phyloP scores from a whole-genome alignment of 2,888 invertebrate genomes.

The Apocheima hispidaria region DNA sequence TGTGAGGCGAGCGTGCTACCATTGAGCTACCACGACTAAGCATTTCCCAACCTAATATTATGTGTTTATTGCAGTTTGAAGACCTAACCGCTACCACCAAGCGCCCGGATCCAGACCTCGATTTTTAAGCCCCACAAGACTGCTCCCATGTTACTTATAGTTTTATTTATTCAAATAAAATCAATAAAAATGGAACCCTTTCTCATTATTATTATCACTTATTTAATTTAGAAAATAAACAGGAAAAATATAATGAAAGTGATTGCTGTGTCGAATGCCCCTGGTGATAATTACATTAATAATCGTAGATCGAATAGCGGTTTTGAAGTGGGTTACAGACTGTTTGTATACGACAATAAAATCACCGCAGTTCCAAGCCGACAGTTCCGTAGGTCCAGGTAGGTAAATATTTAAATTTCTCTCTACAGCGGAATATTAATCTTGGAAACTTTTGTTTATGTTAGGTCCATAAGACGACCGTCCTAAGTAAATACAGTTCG shows the following conservation, averaged over 20 bases:
- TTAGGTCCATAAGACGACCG: conserved; percentile 40
- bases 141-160: neutral
- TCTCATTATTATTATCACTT: too few relatives aligned
- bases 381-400: conserved; percentile 18
- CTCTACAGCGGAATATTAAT: conserved; percentile 28
- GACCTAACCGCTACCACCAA: conserved; percentile 56
- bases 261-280: too few relatives aligned
- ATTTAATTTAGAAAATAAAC: too few relatives aligned
- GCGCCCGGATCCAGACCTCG: conserved; percentile 37
- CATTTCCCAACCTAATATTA: too few relatives aligned
- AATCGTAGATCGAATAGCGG: too few relatives aligned
- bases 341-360: neutral
- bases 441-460: conserved; percentile 33
- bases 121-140: conserved; percentile 16
- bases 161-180: neutral
- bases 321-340: neutral
- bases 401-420: conserved; percentile 32
- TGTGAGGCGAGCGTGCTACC: too few relatives aligned
- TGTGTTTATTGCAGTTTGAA: conserved; percentile 64
- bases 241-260: too few relatives aligned
- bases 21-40: too few relatives aligned
- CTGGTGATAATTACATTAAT: too few relatives aligned
- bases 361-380: neutral
- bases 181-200: too few relatives aligned
- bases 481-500: conserved; percentile 48